phyloP scores from a whole-genome alignment of 2,888 invertebrate species.

The Drosophila pseudotakahashii region DNA sequence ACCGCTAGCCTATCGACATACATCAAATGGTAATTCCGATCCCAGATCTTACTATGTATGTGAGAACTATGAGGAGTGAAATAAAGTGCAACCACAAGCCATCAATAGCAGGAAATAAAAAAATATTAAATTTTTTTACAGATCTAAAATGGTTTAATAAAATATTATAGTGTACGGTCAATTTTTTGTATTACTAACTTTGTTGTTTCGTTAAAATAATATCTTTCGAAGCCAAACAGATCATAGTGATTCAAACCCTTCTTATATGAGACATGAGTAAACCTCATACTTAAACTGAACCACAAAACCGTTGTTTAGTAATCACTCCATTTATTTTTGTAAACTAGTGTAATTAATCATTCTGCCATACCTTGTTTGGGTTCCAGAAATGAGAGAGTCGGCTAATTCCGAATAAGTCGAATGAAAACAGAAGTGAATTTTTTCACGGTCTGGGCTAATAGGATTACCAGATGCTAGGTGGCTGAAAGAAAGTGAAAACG shows the following conservation, averaged over 20 bases:
- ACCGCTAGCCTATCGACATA: constrained; percentile 58
- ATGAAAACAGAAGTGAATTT: constrained; percentile 37
- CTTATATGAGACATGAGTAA: background rate
- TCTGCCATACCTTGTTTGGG: constrained; percentile 34
- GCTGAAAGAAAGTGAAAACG: constrained; percentile 43
- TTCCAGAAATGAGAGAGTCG: constrained; percentile 22
- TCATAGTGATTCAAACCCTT: too few species aligned
- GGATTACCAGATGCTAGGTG: constrained; percentile 36
- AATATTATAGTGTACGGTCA: too few species aligned
- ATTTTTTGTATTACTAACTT: too few species aligned
- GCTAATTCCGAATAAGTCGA: constrained; percentile 7
- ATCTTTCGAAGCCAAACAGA: too few species aligned
- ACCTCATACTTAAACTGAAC: background rate
- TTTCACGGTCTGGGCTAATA: constrained; percentile 41
- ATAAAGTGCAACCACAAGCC: constrained; percentile 6
- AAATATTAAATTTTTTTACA: background rate
- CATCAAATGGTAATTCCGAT: constrained; percentile 54
- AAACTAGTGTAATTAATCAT: constrained; percentile 38
- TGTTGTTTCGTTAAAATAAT: too few species aligned
- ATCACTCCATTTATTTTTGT: background rate
- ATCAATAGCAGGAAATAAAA: background rate
- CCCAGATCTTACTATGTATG: constrained; percentile 4
- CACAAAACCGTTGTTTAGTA: background rate
- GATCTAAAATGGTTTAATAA: background rate
- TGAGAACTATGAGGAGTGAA: constrained; percentile 1